phyloP scores from a whole-genome alignment of 1,140 invertebrate species.

The Ceratina australensis region DNA sequence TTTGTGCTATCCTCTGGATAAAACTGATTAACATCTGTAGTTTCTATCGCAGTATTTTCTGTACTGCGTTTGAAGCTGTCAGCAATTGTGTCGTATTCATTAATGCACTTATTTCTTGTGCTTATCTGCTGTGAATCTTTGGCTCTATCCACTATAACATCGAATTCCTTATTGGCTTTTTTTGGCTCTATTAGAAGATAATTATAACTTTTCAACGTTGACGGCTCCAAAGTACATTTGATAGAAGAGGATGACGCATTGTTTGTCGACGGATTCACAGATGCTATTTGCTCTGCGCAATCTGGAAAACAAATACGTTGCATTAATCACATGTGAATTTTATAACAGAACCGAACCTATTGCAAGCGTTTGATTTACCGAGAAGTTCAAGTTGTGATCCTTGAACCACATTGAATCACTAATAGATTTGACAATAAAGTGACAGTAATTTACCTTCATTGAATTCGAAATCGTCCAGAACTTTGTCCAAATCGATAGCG shows the following conservation, averaged over 20 bases:
- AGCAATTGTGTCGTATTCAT: slow-evolving; percentile 20
- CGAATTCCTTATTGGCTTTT: slow-evolving; percentile 36
- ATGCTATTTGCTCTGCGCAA: slow-evolving; percentile 74
- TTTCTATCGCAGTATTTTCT: slow-evolving; percentile 35
- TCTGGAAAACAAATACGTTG: slow-evolving; percentile 62
- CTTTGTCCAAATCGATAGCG: slow-evolving; percentile 91
- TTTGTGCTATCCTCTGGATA: slow-evolving; percentile 54
- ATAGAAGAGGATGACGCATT: slow-evolving; percentile 17
- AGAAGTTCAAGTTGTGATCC: too few relatives aligned
- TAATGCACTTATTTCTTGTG: slow-evolving; percentile 15
- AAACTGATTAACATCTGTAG: slow-evolving; percentile 68
- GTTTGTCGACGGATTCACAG: slow-evolving; percentile 47
- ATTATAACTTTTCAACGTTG: slow-evolving; percentile 35
- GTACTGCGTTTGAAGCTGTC: background rate
- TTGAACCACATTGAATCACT: too few relatives aligned
- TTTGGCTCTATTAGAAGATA: slow-evolving; percentile 48
- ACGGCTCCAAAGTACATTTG: slow-evolving; percentile 31
- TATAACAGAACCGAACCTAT: background rate
- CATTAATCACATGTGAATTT: background rate
- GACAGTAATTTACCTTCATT: slow-evolving; percentile 82
- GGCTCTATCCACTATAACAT: slow-evolving; percentile 46
- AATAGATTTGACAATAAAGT: too few relatives aligned
- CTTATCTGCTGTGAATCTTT: slow-evolving; percentile 24
- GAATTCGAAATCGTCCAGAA: slow-evolving; percentile 92
- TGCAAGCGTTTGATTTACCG: too few relatives aligned